Evolutionary conservation across 2,797 vertebrate species (phyloP).

Genomic region (Pygocentrus nattereri): DNA sequence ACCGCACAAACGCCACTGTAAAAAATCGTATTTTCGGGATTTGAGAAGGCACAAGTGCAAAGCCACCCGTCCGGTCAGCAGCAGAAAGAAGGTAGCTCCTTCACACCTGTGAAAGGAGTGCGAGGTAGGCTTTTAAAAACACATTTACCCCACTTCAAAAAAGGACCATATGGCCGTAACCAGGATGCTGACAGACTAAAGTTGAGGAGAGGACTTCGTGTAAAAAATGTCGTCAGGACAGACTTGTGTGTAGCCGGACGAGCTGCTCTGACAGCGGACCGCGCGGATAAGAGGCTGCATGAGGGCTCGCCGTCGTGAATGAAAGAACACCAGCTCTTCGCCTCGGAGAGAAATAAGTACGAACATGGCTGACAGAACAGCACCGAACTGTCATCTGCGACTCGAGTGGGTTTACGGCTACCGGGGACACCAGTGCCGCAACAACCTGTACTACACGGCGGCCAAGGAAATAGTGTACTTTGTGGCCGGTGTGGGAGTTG

Average conservation of each 20-base stretch:
- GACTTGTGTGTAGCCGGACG: constrained; percentile 53
- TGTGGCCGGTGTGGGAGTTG: constrained; percentile 96
- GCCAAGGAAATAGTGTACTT: constrained; percentile 99
- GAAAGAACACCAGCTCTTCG: constrained; percentile 71
- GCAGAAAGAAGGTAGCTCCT: constrained; percentile 39
- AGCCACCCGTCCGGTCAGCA: constrained; percentile 62
- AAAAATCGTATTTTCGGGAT: constrained; percentile 82
- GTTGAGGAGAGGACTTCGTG: constrained; percentile 40
- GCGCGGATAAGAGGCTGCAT: constrained; percentile 68
- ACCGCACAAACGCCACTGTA: constrained; percentile 66
- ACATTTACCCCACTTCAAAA: constrained; percentile 30
- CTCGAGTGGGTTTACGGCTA: constrained; percentile 99
- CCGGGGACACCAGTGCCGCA: constrained; percentile 98
- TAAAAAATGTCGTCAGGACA: constrained; percentile 46
- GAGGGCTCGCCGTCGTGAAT: constrained; percentile 76
- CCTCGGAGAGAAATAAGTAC: constrained; percentile 53
- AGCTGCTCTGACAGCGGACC: constrained; percentile 67
- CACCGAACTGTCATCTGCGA: constrained; percentile 96
- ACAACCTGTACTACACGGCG: constrained; percentile 99
- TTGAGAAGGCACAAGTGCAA: constrained; percentile 75
- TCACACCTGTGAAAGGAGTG: constrained; percentile 59
- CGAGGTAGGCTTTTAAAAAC: constrained; percentile 55
- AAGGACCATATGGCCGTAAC: constrained; percentile 19
- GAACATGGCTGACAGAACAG: constrained; percentile 96
- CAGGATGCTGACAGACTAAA: constrained; percentile 36